Evolutionary conservation across 2,888 invertebrate genomes (phyloP).

Genomic region (Drosophila robusta): DNA sequence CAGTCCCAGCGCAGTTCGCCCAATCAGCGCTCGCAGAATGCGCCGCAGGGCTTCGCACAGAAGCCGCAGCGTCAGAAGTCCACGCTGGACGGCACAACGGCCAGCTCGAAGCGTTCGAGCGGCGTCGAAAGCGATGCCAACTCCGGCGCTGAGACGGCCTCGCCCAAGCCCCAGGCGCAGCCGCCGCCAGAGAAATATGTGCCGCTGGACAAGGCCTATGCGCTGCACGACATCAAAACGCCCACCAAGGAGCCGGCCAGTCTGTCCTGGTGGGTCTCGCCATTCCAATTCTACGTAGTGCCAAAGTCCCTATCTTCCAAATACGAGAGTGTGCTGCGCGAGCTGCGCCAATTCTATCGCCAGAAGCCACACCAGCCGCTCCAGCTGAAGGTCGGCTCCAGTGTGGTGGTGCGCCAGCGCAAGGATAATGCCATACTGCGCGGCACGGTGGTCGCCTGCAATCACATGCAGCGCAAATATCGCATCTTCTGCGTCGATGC

Average conservation of each 20-base stretch:
- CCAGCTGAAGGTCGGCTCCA: conserved; percentile 87
- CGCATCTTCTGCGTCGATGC: conserved; percentile 91
- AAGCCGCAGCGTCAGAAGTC: conserved; percentile 68
- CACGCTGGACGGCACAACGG: conserved; percentile 52
- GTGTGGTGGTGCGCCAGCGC: conserved; percentile 89
- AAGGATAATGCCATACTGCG: conserved; percentile 90
- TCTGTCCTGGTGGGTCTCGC: conserved; percentile 91
- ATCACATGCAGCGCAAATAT: conserved; percentile 87
- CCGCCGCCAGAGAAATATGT: conserved; percentile 84
- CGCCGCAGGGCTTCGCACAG: conserved; percentile 82
- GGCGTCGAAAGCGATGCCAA: conserved; percentile 56
- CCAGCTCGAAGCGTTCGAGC: conserved; percentile 61
- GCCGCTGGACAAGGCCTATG: conserved; percentile 86
- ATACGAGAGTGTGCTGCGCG: conserved; percentile 89
- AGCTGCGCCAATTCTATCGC: conserved; percentile 89
- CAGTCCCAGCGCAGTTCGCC: conserved; percentile 43
- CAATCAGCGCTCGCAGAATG: conserved; percentile 78
- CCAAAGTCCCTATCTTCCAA: conserved; percentile 86
- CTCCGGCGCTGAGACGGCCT: conserved; percentile 27
- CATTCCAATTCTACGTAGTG: conserved; percentile 90
- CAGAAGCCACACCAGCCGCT: conserved; percentile 82
- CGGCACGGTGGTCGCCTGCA: conserved; percentile 87
- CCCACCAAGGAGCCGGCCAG: conserved; percentile 87
- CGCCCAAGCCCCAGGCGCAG: conserved; percentile 10
- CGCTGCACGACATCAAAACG: conserved; percentile 85